A percentile compares a stretch with the other conserved stretches of the same genome.
These are phyloP conservation scores for Diarsia brunnea DNA, from an alignment of 2,888 invertebrate species.

Conservation along the genomic window DNA sequence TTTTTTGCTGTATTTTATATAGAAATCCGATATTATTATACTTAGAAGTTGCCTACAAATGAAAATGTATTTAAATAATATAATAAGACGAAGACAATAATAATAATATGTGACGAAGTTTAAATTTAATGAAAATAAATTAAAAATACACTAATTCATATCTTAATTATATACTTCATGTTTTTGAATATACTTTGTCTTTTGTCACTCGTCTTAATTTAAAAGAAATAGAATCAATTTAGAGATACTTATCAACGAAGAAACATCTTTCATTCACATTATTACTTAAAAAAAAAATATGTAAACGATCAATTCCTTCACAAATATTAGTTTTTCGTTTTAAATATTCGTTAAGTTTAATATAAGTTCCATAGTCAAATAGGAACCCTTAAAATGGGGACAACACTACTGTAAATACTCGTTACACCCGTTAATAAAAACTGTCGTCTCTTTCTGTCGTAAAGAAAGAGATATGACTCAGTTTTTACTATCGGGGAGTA, in stretches of 20 bases:
- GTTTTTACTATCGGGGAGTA: constrained; percentile 46
- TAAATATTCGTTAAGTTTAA: constrained; percentile 57
- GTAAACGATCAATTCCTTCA: constrained; percentile 58
- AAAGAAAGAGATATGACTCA: constrained; percentile 39
- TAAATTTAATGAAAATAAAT: constrained; percentile 23
- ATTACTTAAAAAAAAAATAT: constrained; percentile 24
- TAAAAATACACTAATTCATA: constrained; percentile 14
- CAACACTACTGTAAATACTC: constrained; percentile 51
- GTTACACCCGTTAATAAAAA: constrained; percentile 40
- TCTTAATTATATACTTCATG: constrained; percentile 25
- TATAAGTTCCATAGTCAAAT: constrained; percentile 57
- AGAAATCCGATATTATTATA: constrained; percentile 42
- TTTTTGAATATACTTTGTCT: constrained; percentile 40
- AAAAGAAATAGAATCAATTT: constrained; percentile 45
- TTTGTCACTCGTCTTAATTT: constrained; percentile 28
- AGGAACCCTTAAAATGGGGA: constrained; percentile 61
- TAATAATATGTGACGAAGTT: not conserved
- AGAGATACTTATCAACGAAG: constrained; percentile 34
- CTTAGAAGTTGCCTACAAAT: constrained; percentile 29
- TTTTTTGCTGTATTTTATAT: constrained; percentile 32
- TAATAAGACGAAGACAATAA: not conserved
- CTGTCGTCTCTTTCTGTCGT: constrained; percentile 40
- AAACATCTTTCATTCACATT: constrained; percentile 26
- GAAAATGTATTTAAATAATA: constrained; percentile 33
- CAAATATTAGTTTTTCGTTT: constrained; percentile 34